Conservation (phyloP, 2,797 vertebrate genomes). For the Xenopus petersii region DNA sequence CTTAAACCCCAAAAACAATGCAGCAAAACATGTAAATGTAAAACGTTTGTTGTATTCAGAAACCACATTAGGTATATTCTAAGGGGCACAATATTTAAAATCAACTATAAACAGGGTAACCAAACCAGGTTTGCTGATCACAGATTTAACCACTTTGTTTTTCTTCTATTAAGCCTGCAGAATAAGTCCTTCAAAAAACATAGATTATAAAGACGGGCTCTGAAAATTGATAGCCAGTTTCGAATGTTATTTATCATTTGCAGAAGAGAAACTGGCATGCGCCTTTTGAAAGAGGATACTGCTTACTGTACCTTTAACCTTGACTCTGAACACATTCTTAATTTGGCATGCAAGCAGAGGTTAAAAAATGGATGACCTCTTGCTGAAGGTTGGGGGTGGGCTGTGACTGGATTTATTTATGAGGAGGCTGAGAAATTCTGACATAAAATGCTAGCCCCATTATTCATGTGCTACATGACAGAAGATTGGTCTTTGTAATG, state of each 20-base stretch:
- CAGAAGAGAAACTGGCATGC: slow-evolving; percentile 60
- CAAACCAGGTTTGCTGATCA: no score
- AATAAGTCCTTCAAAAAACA: slow-evolving; percentile 31
- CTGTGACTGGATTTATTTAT: slow-evolving; percentile 67
- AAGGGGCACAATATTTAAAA: no score
- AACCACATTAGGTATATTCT: no score
- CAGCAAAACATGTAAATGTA: no score
- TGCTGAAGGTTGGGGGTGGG: slow-evolving; percentile 54
- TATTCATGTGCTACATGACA: slow-evolving; percentile 69
- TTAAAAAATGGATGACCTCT: slow-evolving; percentile 65
- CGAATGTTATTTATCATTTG: slow-evolving; percentile 63
- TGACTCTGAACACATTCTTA: slow-evolving; percentile 62
- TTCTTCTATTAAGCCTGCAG: no score
- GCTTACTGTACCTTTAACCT: slow-evolving; percentile 71
- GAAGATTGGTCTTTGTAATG: slow-evolving; percentile 67
- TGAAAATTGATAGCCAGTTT: slow-evolving; percentile 58
- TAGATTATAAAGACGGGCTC: slow-evolving; percentile 6
- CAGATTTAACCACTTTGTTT: no score
- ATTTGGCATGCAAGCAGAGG: slow-evolving; percentile 63
- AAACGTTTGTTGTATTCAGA: no score
- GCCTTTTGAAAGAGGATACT: slow-evolving; percentile 71
- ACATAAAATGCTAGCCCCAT: slow-evolving; percentile 68
- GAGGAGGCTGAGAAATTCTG: slow-evolving; percentile 66
- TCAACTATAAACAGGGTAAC: no score
- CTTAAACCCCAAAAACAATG: no score